phyloP scores from a whole-genome alignment of 2,797 vertebrate species.

The Astyanax mexicanus region DNA sequence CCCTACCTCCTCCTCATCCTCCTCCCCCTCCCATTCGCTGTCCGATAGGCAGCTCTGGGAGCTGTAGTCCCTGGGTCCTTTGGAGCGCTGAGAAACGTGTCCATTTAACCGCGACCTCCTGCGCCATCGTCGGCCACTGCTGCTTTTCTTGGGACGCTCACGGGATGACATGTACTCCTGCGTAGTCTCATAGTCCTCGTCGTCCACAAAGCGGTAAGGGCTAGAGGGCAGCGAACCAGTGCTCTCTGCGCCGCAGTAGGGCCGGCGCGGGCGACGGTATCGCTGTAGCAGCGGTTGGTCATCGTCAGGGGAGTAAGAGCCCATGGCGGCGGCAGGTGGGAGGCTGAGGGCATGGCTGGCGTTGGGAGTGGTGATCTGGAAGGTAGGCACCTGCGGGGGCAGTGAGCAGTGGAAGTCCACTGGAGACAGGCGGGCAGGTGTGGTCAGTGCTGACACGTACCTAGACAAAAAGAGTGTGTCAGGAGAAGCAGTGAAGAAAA shows the following conservation, averaged over 20 bases:
- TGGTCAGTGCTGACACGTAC: slow-evolving; percentile 96
- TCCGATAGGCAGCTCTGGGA: slow-evolving; percentile 88
- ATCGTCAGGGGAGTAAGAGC: slow-evolving; percentile 87
- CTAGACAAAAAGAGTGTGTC: slow-evolving; percentile 68
- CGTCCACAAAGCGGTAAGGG: slow-evolving; percentile 91
- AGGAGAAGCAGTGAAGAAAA: background rate
- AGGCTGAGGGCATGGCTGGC: slow-evolving; percentile 90
- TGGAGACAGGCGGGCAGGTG: slow-evolving; percentile 93
- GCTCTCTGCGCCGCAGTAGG: slow-evolving; percentile 90
- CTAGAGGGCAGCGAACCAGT: slow-evolving; percentile 94
- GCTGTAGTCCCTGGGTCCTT: slow-evolving; percentile 89
- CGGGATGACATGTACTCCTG: slow-evolving; percentile 92
- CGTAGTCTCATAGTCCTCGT: slow-evolving; percentile 96
- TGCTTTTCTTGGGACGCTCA: slow-evolving; percentile 89
- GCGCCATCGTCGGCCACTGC: slow-evolving; percentile 84
- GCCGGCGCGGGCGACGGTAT: slow-evolving; percentile 84
- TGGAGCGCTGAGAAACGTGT: slow-evolving; percentile 86
- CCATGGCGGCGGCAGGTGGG: slow-evolving; percentile 81
- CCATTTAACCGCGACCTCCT: slow-evolving; percentile 92
- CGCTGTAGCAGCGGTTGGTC: slow-evolving; percentile 89
- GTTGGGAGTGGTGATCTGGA: slow-evolving; percentile 95
- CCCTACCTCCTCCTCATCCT: slow-evolving; percentile 87
- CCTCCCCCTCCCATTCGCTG: slow-evolving; percentile 92
- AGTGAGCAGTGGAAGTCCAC: slow-evolving; percentile 94
- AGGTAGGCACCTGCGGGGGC: slow-evolving; percentile 92